Percentiles rank a stretch among this genome's conserved stretches.
Conservation (phyloP, 2,797 vertebrate genomes). For the Loriculus beryllinus region DNA sequence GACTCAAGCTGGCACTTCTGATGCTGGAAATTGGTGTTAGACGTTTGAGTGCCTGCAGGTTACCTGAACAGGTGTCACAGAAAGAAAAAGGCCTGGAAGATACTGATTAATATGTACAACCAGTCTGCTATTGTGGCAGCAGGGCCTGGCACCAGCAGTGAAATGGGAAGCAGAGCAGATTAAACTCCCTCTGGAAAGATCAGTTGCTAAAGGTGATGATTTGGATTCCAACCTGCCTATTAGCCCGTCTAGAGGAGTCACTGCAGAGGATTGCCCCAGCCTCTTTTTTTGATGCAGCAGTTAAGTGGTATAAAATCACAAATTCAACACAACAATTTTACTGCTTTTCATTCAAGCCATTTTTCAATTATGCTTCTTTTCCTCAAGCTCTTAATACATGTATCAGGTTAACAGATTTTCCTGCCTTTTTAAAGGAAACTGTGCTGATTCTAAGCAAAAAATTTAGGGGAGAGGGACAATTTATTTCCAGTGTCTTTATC, state of each 20-base stretch:
- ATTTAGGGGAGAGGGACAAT: not conserved
- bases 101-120: not conserved
- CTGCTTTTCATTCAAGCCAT: not conserved
- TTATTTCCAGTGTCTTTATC: slow-evolving; percentile 20
- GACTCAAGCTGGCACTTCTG: not conserved
- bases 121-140: not conserved
- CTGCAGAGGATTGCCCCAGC: not conserved
- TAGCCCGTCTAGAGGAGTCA: not conserved
- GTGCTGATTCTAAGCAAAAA: not conserved
- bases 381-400: not conserved
- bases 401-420: not conserved
- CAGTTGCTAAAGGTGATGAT: not conserved
- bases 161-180: not conserved
- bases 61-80: not conserved
- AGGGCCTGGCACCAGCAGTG: not conserved
- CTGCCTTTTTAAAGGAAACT: not conserved
- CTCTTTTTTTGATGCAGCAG: not conserved
- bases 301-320: not conserved
- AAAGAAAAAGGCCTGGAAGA: not conserved
- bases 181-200: not conserved
- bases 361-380: not conserved
- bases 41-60: not conserved
- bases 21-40: not conserved
- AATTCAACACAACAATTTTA: not conserved
- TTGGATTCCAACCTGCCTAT: not conserved